Evolutionary conservation across 2,113 vertebrate species (phyloP).

Genomic region (Recurvirostra avosetta): DNA sequence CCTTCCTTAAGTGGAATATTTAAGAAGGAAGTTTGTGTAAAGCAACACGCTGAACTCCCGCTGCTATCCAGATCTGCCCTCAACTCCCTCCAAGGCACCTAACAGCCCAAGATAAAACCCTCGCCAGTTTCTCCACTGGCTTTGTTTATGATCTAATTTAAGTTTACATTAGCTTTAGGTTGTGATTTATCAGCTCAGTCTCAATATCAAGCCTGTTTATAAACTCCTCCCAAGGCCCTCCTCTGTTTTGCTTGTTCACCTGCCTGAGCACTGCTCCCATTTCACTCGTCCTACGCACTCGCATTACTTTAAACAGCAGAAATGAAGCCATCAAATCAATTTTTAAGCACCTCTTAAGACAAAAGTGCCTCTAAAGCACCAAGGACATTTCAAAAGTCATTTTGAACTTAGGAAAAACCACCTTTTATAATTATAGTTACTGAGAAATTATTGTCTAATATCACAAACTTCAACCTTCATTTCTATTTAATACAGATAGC

Average conservation of each 20-base stretch:
- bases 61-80: neutral
- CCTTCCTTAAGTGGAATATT: neutral
- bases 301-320: neutral
- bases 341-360: neutral
- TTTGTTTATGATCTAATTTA: neutral
- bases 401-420: neutral
- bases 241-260: neutral
- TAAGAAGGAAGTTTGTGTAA: neutral
- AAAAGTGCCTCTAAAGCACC: neutral
- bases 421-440: neutral
- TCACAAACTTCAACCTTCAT: neutral
- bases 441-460: neutral
- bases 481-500: neutral
- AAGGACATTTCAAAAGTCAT: neutral
- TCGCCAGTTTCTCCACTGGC: neutral
- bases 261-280: neutral
- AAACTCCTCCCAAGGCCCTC: neutral
- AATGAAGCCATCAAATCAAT: neutral
- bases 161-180: neutral
- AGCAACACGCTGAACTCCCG: neutral
- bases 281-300: accelerated
- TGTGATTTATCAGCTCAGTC: neutral
- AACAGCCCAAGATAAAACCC: neutral
- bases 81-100: neutral
- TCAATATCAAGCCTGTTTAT: neutral